phyloP scores from a whole-genome alignment of 2,113 vertebrate genomes.

The Elephantulus edwardii region DNA sequence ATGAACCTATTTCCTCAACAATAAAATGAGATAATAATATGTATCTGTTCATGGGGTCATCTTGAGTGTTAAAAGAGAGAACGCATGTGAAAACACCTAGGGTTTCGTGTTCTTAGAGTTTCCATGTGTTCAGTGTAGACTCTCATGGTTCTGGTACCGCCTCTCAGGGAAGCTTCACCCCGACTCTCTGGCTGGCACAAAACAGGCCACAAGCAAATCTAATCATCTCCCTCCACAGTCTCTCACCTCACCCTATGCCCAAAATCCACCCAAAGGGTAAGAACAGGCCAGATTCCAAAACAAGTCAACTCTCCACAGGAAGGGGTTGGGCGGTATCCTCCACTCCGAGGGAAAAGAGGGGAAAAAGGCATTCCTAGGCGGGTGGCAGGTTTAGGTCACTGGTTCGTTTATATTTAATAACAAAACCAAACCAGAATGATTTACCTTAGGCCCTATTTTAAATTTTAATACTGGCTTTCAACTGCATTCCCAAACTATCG shows the following conservation, averaged over 20 bases:
- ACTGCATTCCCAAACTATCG: background rate
- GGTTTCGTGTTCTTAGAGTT: background rate
- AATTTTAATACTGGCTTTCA: constrained; percentile 12
- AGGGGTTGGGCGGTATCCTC: background rate
- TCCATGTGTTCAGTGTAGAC: too few relatives aligned
- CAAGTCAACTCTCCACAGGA: background rate
- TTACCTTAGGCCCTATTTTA: background rate
- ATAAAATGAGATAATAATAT: constrained; percentile 8
- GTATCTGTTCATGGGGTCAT: background rate
- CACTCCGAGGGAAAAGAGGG: too few relatives aligned
- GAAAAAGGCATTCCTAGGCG: too few relatives aligned
- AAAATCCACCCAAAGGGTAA: background rate
- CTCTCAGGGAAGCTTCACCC: background rate
- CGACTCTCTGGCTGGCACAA: background rate
- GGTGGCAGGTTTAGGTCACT: too few relatives aligned
- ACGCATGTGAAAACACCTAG: background rate
- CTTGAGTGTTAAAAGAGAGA: background rate
- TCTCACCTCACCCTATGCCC: too few relatives aligned
- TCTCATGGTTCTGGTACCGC: background rate
- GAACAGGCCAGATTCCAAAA: background rate
- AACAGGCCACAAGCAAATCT: background rate
- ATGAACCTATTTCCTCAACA: constrained; percentile 24
- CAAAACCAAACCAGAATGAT: too few relatives aligned
- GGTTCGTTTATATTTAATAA: too few relatives aligned
- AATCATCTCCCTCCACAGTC: background rate